Percentiles rank a stretch among this genome's conserved stretches.
Conservation (phyloP, 2,888 invertebrate species). For the Lepidochrysops patricia region DNA sequence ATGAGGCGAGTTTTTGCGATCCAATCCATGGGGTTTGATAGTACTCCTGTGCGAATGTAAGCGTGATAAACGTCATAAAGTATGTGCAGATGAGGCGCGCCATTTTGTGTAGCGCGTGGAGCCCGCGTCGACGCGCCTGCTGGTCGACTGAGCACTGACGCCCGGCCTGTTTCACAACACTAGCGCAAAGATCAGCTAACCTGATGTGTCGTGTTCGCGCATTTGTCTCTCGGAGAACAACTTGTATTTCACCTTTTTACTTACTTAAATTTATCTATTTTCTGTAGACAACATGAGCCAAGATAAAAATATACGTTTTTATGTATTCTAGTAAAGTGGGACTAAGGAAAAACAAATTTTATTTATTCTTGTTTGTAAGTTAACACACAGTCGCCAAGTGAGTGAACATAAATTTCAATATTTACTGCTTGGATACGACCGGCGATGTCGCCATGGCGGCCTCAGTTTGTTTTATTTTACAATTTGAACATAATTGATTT, state of each 20-base stretch:
- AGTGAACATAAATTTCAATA: no score
- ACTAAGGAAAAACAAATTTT: no score
- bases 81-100: slow-evolving; percentile 44
- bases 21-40: slow-evolving; percentile 50
- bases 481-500: no score
- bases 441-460: no score
- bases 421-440: no score
- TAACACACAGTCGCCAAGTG: no score
- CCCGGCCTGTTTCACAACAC: slow-evolving; percentile 57
- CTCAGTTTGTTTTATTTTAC: no score
- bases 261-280: no score
- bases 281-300: neutral
- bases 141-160: slow-evolving; percentile 60
- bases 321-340: no score
- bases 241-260: neutral
- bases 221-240: slow-evolving; percentile 22
- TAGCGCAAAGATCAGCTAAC: slow-evolving; percentile 41
- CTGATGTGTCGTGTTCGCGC: slow-evolving; percentile 14
- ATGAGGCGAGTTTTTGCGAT: slow-evolving; percentile 54
- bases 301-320: no score
- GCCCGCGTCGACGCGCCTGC: slow-evolving; percentile 49
- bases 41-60: slow-evolving; percentile 48
- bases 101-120: slow-evolving; percentile 52
- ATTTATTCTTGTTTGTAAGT: no score
- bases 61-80: slow-evolving; percentile 41